These are phyloP conservation scores for Acrocephalus scirpaceus DNA, from an alignment of 2,797 vertebrate species.

Conservation along the genomic window DNA sequence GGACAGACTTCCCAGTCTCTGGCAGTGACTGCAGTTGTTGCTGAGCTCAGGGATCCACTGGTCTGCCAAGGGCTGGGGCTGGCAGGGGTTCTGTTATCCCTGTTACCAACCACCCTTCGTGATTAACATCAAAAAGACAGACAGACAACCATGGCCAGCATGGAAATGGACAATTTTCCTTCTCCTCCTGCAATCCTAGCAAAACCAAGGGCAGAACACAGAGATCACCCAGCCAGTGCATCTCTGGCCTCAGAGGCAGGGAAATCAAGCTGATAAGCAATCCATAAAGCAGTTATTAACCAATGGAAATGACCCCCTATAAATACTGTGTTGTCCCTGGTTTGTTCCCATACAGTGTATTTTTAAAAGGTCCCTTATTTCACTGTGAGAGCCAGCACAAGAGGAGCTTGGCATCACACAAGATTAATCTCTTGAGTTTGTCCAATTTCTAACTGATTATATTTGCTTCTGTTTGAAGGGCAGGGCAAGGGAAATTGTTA, in stretches of 20 bases:
- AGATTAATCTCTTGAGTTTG: neutral
- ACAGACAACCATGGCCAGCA: neutral
- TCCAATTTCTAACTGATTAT: neutral
- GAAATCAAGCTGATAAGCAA: neutral
- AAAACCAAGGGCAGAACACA: neutral
- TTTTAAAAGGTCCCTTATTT: neutral
- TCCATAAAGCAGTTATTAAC: neutral
- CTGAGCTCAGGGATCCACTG: neutral
- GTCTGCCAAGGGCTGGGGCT: neutral
- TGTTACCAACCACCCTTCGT: neutral
- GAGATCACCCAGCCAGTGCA: neutral
- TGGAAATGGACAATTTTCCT: neutral
- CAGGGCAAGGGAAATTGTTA: neutral
- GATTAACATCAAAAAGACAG: neutral
- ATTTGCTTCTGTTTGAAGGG: neutral
- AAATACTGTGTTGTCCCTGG: neutral
- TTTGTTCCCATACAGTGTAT: rapidly evolving
- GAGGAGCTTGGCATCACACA: neutral
- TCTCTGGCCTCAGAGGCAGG: neutral
- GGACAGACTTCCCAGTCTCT: neutral
- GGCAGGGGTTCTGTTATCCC: neutral
- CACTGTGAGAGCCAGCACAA: neutral
- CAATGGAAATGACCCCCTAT: neutral
- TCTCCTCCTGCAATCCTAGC: neutral
- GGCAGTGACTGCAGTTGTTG: neutral